Base-by-base conservation (phyloP, 2,888 invertebrate species). In the Andrena camellia region DNA sequence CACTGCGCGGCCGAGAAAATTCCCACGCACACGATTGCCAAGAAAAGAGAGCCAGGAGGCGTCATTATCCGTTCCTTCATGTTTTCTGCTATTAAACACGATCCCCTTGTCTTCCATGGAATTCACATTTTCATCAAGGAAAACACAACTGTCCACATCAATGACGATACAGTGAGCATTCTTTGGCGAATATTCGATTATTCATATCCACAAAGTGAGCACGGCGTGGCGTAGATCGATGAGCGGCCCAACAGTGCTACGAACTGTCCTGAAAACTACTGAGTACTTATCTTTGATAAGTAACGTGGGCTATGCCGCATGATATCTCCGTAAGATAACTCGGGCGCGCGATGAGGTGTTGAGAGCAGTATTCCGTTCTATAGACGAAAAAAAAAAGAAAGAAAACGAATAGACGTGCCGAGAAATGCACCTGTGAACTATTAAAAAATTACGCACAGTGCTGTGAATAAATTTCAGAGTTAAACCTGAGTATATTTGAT, bases 231-330 rank as follows among this genome's bases (percentile, higher is more conserved):
- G 42, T n/a, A 48, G 72, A 74, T 85, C 83, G 69, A 81, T 77
- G 80, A 72, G 54, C 48, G 79, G 78, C 26, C 64, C 62, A 62
- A 72, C 85, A 69, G 74, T 79, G 66, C 86, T 35, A 62, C n/a
- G 76, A 81, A 88, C 84, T 62, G 85, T 78, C 78, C 84, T 88
- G 84, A 85, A 89, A 90, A 91, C 89, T 89, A 90, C 90, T 88
- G 88, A 91, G 90, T 50, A 92, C 91, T 92, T 92, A 92, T 92
- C 92, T 92, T 86, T 89, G 92, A 92, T 92, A 92, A 92, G 90
- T 89, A 89, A 88, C 87, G 86, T 83, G 80, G 81, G 83, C 84
- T 83, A 84, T 84, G 86, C 81, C 83, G 80, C 68, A 79, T 69
- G 91, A 90, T 91, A 91, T 90, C 90, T 86, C 86, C 59, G 72